These are phyloP conservation scores for Hippocampus mohnikei DNA, from an alignment of 2,113 vertebrate species.

Conservation along the genomic window DNA sequence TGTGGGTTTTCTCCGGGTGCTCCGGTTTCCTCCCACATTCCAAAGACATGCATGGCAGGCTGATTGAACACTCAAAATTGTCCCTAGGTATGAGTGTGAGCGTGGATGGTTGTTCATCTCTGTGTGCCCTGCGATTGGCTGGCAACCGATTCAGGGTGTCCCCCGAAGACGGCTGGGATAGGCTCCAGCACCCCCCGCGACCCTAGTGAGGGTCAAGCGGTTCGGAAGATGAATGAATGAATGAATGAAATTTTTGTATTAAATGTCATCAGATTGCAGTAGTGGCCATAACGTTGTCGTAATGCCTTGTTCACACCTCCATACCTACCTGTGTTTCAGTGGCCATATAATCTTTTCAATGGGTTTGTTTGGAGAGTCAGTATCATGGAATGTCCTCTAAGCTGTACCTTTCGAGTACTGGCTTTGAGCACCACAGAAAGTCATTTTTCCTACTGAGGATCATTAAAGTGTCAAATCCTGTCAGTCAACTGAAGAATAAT, in stretches of 20 bases:
- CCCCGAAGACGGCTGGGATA: too few relatives aligned
- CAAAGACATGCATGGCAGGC: too few relatives aligned
- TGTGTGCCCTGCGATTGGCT: too few relatives aligned
- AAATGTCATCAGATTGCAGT: not conserved
- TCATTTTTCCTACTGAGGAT: not conserved
- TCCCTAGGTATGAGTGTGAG: too few relatives aligned
- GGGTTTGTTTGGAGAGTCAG: not conserved
- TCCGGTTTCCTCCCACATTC: too few relatives aligned
- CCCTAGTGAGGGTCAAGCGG: too few relatives aligned
- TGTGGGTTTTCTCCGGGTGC: too few relatives aligned
- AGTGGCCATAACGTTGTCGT: not conserved
- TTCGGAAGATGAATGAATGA: too few relatives aligned
- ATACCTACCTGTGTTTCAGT: not conserved
- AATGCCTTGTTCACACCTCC: not conserved
- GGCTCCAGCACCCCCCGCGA: too few relatives aligned
- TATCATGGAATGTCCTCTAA: not conserved
- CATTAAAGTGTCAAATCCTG: slow-evolving; percentile 14
- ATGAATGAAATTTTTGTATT: not conserved
- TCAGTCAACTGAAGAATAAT: slow-evolving; percentile 3
- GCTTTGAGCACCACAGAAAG: not conserved
- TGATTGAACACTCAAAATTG: too few relatives aligned
- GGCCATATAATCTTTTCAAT: not conserved
- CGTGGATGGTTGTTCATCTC: too few relatives aligned
- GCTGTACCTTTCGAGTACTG: not conserved
- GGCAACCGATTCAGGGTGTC: too few relatives aligned